Percentiles rank a stretch among this genome's conserved stretches.
These are phyloP conservation scores for Plebejus anna DNA, from an alignment of 2,888 invertebrate species.

Conservation along the genomic window DNA sequence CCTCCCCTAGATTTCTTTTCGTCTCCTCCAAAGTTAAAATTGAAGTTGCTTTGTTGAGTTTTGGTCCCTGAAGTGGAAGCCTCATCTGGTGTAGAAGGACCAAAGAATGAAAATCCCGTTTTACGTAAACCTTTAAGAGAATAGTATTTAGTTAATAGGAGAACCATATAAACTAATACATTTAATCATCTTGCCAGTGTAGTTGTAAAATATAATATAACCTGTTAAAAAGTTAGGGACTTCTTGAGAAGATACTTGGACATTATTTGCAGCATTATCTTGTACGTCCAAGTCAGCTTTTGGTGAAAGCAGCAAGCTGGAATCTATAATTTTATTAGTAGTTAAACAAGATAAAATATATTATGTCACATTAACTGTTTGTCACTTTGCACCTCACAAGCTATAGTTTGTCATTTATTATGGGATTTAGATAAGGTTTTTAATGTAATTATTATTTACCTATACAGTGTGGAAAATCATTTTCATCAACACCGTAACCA, in stretches of 20 bases:
- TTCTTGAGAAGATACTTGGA: constrained; percentile 54
- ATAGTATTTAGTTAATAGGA: constrained; percentile 13
- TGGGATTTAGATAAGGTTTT: too few relatives aligned
- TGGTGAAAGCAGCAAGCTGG: constrained; percentile 64
- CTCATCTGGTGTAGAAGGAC: constrained; percentile 41
- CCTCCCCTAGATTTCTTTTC: constrained; percentile 61
- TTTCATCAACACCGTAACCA: constrained; percentile 58
- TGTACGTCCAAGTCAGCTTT: constrained; percentile 56
- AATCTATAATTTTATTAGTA: constrained; percentile 49
- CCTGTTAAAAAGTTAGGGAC: constrained; percentile 66
- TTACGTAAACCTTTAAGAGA: constrained; percentile 57
- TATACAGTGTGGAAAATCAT: constrained; percentile 59
- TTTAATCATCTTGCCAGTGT: not conserved
- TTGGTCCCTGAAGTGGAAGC: constrained; percentile 44
- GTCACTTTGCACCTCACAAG: too few relatives aligned
- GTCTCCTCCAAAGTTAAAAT: constrained; percentile 62
- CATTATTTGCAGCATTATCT: constrained; percentile 42
- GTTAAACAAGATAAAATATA: not conserved
- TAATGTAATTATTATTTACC: constrained; percentile 43
- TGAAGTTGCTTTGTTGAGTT: constrained; percentile 52
- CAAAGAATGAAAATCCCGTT: constrained; percentile 62
- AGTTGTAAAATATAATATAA: constrained; percentile 34
- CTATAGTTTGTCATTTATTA: too few relatives aligned
- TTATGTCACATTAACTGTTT: too few relatives aligned
- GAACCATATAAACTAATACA: not conserved